Base-by-base conservation (phyloP, 2,113 vertebrate species). In the Megaleporinus macrocephalus region DNA sequence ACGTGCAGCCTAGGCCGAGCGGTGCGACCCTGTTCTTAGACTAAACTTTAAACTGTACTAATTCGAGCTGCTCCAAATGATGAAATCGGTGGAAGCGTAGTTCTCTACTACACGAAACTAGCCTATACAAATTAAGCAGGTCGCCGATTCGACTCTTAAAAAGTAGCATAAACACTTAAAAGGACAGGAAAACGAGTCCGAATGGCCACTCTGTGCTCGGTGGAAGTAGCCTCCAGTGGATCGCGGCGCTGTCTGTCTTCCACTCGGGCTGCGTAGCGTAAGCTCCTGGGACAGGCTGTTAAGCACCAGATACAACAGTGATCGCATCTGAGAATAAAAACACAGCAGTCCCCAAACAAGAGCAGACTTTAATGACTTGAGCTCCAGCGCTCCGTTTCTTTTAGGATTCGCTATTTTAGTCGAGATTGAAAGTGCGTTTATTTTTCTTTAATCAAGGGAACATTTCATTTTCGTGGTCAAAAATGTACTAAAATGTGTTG, bases 241-340 rank as follows among this genome's bases (percentile, higher is more conserved):
- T 57, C 5, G 9, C 5, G 55, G 55, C 1, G 16, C 41, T 44
- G 4, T 44, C 41, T 10, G 5, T 9, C 41, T n/a, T 9, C 5
- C 41, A 10, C 41, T 44, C 41, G 41, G 41, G 41, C 41, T 57
- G 55, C 55, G 2, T 7, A 2, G 55, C 55, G 2, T 7, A 2
- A 36, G 33, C 51, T 72, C 15, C 27, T 18, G 33, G 66, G 24
- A 79, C 51, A 62, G 47, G n/a, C 66, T 61, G 77, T 29, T 15
- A 51, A 51, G 14, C 15, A 15, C 49, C 49, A 44, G 41, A 44
- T 44, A 44, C 41, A 44, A 4, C 4, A 44, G 4, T 7, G 41
- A 44, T 44, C 41, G 36, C 41, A 44, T 44, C 41, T 44, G 41
- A 44, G 41, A 44, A 10, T 44, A 51, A 51, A 51, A 51, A 2